These are phyloP conservation scores for Elysia chlorotica DNA, from an alignment of 1,140 invertebrate species.

Conservation along the genomic window DNA sequence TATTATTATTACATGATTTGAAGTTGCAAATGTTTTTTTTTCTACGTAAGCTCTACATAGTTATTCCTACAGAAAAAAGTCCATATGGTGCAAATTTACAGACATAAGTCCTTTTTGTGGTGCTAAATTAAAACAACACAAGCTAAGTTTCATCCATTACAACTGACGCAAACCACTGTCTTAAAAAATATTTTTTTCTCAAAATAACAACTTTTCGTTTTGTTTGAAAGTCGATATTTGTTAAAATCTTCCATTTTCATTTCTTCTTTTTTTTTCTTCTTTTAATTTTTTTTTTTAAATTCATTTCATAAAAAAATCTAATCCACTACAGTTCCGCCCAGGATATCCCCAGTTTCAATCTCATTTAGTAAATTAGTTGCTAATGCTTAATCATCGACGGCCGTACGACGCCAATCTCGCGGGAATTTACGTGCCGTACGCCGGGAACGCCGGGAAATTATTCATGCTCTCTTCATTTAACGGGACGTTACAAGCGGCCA, in stretches of 20 bases:
- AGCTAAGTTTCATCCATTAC: too few relatives aligned
- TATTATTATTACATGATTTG: too few relatives aligned
- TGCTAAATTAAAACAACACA: not conserved
- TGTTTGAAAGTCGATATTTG: not conserved
- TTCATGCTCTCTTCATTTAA: not conserved
- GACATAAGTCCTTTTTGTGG: not conserved
- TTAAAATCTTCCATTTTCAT: not conserved
- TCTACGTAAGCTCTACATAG: too few relatives aligned
- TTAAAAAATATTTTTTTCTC: not conserved
- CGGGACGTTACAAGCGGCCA: too few relatives aligned
- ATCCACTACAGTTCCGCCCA: too few relatives aligned
- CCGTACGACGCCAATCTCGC: not conserved
- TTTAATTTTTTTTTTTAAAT: not conserved
- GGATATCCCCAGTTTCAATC: too few relatives aligned
- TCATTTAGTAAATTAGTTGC: not conserved
- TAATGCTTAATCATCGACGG: not conserved
- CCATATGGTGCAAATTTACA: not conserved
- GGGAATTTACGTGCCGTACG: not conserved
- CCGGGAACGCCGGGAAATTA: not conserved
- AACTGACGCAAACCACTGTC: not conserved
- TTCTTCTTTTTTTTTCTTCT: not conserved
- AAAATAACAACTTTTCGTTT: not conserved
- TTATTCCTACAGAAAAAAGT: too few relatives aligned
- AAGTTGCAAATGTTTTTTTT: too few relatives aligned
- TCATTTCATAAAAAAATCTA: too few relatives aligned